Percentiles rank a stretch among this genome's conserved stretches.
Conservation (phyloP, 2,113 vertebrate species). For the Beaufortia kweichowensis region DNA sequence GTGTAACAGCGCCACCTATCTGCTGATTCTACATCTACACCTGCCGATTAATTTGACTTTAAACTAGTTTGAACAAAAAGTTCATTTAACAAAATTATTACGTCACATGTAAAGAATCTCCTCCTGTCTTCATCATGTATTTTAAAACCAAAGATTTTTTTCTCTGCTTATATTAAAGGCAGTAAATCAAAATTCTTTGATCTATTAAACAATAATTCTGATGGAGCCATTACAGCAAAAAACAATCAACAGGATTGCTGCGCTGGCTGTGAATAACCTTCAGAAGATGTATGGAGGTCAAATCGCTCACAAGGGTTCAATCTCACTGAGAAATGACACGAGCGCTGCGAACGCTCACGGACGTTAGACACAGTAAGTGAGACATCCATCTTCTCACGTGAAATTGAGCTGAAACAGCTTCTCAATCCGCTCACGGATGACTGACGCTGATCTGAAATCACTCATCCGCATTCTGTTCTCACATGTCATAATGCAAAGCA, state of each 20-base stretch:
- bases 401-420: conserved; percentile 26
- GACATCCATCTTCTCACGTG: conserved; percentile 35
- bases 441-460: conserved; percentile 20
- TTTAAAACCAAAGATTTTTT: neutral
- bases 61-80: too few relatives aligned
- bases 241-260: conserved; percentile 10
- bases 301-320: conserved; percentile 27
- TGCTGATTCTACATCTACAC: too few relatives aligned
- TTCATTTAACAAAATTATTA: too few relatives aligned
- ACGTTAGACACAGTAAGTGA: conserved; percentile 4
- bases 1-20: conserved; percentile 74
- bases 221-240: neutral
- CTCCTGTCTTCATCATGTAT: too few relatives aligned
- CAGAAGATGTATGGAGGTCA: conserved; percentile 37
- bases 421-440: conserved; percentile 1
- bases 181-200: neutral
- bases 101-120: too few relatives aligned
- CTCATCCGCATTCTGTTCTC: neutral
- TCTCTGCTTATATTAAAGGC: neutral
- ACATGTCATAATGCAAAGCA: conserved; percentile 4
- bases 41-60: too few relatives aligned
- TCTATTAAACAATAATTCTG: neutral
- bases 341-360: conserved; percentile 23
- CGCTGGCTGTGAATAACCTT: conserved; percentile 44
- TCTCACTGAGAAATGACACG: conserved; percentile 35